Evolutionary conservation across 2,797 vertebrate species (phyloP).

Genomic region (Pristis pectinata): DNA sequence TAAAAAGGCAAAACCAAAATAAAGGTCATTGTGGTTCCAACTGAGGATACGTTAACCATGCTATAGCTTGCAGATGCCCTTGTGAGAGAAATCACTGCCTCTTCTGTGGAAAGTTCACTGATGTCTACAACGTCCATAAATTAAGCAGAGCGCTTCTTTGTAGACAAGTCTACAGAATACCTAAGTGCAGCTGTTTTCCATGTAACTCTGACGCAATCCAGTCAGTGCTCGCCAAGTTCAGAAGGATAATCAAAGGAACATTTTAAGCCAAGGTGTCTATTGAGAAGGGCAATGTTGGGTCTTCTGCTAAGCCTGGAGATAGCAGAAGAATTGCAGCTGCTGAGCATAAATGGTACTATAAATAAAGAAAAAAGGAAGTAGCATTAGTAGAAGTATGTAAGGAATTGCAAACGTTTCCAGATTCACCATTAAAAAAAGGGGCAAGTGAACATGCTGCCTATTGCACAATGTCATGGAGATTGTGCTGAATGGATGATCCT

Average conservation of each 20-base stretch:
- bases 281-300: background rate
- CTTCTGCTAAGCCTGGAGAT: background rate
- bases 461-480: background rate
- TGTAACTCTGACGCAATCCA: background rate
- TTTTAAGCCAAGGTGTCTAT: background rate
- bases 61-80: background rate
- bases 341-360: background rate
- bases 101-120: background rate
- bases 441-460: background rate
- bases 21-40: background rate
- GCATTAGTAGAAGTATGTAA: background rate
- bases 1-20: background rate
- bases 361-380: background rate
- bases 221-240: background rate
- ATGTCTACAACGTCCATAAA: background rate
- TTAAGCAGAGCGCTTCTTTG: background rate
- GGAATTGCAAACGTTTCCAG: background rate
- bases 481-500: background rate
- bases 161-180: background rate
- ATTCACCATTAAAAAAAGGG: background rate
- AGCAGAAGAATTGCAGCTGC: background rate
- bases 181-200: background rate
- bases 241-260: background rate
- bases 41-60: background rate
- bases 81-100: background rate